These are phyloP conservation scores for Dryobota labecula DNA, from an alignment of 2,888 invertebrate species.

Conservation along the genomic window DNA sequence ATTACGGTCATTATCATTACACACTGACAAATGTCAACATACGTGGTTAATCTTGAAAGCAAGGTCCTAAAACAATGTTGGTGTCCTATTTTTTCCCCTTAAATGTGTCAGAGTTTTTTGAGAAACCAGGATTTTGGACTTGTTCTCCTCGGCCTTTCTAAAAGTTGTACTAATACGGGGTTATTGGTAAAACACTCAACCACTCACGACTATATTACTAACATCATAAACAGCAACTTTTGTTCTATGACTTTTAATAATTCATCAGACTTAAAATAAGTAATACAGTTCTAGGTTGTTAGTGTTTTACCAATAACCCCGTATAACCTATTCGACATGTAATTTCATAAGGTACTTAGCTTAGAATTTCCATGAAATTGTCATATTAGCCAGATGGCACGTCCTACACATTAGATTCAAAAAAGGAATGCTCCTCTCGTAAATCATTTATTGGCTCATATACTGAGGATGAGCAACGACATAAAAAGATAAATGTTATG, in stretches of 20 bases:
- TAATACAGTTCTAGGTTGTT: too few relatives aligned
- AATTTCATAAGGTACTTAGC: background rate
- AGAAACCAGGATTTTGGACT: background rate
- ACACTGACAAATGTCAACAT: conserved; percentile 66
- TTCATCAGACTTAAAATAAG: too few relatives aligned
- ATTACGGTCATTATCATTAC: conserved; percentile 67
- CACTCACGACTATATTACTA: too few relatives aligned
- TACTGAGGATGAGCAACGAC: conserved; percentile 23
- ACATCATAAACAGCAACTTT: too few relatives aligned
- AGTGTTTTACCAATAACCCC: too few relatives aligned
- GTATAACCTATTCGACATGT: background rate
- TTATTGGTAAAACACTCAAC: too few relatives aligned
- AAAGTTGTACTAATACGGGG: background rate
- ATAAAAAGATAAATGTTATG: conserved; percentile 49
- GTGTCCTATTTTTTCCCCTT: conserved; percentile 31
- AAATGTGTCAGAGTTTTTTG: conserved; percentile 19
- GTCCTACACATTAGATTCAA: conserved; percentile 20
- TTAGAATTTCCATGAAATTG: conserved; percentile 5
- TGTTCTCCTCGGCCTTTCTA: background rate
- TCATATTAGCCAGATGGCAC: conserved; percentile 23
- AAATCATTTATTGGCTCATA: background rate
- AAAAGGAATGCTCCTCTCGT: conserved; percentile 6
- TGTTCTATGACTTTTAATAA: too few relatives aligned
- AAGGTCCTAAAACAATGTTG: conserved; percentile 45
- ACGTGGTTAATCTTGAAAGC: conserved; percentile 62